phyloP scores from a whole-genome alignment of 1,140 invertebrate species.

The Papilio machaon region DNA sequence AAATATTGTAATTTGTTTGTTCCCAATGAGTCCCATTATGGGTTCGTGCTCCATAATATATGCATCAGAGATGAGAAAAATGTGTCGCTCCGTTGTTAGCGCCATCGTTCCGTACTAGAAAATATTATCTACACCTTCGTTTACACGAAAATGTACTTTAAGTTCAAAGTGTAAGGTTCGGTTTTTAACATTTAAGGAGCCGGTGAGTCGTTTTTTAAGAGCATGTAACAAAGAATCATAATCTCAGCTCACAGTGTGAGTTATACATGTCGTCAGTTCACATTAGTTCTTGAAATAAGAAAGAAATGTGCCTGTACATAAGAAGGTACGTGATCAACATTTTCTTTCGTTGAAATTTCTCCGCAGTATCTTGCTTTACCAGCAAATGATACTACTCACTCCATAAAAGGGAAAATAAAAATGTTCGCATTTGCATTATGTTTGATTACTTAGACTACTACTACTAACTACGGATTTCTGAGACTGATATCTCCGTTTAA shows the following conservation, averaged over 20 bases:
- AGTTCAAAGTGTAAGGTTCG: slow-evolving; percentile 42
- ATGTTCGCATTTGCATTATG: neutral
- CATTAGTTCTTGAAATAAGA: slow-evolving; percentile 75
- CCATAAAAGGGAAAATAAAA: neutral
- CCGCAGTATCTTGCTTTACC: neutral
- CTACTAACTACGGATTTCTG: too few species aligned
- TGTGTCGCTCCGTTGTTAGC: slow-evolving; percentile 69
- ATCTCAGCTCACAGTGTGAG: slow-evolving; percentile 68
- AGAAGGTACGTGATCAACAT: slow-evolving; percentile 15
- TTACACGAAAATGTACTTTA: slow-evolving; percentile 44
- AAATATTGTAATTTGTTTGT: slow-evolving; percentile 70
- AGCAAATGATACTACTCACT: neutral
- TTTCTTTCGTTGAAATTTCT: slow-evolving; percentile 5
- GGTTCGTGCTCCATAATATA: slow-evolving; percentile 75
- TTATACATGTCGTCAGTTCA: slow-evolving; percentile 71
- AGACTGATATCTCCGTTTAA: too few species aligned
- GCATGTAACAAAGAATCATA: slow-evolving; percentile 63
- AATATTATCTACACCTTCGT: slow-evolving; percentile 34
- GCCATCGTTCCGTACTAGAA: slow-evolving; percentile 37
- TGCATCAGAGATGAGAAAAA: slow-evolving; percentile 79
- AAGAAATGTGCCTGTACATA: slow-evolving; percentile 51
- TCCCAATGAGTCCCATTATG: slow-evolving; percentile 69
- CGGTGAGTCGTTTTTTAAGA: slow-evolving; percentile 43
- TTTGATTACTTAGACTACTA: neutral
- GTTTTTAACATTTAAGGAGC: slow-evolving; percentile 35